Evolutionary conservation across 1,140 invertebrate genomes (phyloP), one percentile per base, ranked within the genome.

Genomic region (Scylla paramamosain): DNA sequence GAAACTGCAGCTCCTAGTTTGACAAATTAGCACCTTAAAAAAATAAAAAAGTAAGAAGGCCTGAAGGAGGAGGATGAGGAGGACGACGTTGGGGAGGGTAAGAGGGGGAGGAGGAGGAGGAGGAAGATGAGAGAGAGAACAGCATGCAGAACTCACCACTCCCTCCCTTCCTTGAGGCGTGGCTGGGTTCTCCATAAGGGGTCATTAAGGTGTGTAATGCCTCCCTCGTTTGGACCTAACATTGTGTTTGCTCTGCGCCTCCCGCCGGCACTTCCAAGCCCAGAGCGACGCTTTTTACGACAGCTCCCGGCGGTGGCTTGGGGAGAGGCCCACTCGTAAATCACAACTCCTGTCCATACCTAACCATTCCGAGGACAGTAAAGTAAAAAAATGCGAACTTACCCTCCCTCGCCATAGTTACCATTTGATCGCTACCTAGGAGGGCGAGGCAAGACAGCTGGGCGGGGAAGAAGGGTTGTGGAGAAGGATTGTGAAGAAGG

Each of bases 261-360:
- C 52, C 52, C 52, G 52, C 52, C 52, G 52, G 52, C 52, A 59
- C 12, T 59, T 59, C 16, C 52, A 59, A 59, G 52, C 52, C 10
- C 52, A 59, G 52, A 59, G 52, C 52, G 52, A 14, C 52, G 52
- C 10, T 59, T 59, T 59, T 59, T 59, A 59, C 52, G 52, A 59
- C 10, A 59, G 52, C 10, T 59, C 52, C 3, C 16, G 52, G 52
- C 52, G 52, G 52, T 20, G 52, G 52, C 16, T 12, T 0, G 67
- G 25, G n/a, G 67, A 39, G n/a, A 77, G n/a, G 67, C 67, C 67
- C 67, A 77, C 67, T 77, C 92, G 92, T 93, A 93, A 93, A 84
- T 93, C 92, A 93, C 82, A 93, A 93, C 92, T n/a, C 39, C 25
- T 31, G 4, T 10, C 92, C 92, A 83, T 93, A 93, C 92, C 92